These are phyloP conservation scores for Xiphorhynchus erythropygius DNA, from an alignment of 2,797 vertebrate species.

Conservation along the genomic window DNA sequence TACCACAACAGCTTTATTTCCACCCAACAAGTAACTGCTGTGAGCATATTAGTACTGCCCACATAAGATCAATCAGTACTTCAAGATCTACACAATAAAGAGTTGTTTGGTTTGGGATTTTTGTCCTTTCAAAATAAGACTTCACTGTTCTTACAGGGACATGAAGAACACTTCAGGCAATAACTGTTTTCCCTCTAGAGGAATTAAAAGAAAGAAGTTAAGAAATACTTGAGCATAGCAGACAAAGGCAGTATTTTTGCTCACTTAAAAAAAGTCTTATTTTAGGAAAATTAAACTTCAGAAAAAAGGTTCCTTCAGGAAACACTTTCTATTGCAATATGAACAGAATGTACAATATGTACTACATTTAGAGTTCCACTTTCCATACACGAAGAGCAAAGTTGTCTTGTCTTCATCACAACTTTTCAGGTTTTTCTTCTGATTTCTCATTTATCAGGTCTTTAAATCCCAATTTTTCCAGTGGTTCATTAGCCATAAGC, in stretches of 20 bases:
- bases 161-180: neutral
- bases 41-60: neutral
- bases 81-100: neutral
- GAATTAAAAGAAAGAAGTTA: neutral
- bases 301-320: neutral
- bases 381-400: neutral
- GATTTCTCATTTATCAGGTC: constrained; percentile 78
- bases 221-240: neutral
- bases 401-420: constrained; percentile 1
- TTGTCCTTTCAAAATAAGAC: neutral
- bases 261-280: neutral
- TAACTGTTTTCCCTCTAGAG: neutral
- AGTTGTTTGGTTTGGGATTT: neutral
- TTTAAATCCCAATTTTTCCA: constrained; percentile 89
- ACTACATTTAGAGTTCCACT: neutral
- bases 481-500: constrained; percentile 88
- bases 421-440: constrained; percentile 53
- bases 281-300: neutral
- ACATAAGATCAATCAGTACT: neutral
- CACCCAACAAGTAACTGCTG: neutral
- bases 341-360: neutral
- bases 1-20: neutral
- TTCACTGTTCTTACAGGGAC: neutral
- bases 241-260: neutral
- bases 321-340: neutral